These are phyloP conservation scores for Drosophila nigritarsus DNA, from an alignment of 2,888 invertebrate genomes.

Conservation along the genomic window DNA sequence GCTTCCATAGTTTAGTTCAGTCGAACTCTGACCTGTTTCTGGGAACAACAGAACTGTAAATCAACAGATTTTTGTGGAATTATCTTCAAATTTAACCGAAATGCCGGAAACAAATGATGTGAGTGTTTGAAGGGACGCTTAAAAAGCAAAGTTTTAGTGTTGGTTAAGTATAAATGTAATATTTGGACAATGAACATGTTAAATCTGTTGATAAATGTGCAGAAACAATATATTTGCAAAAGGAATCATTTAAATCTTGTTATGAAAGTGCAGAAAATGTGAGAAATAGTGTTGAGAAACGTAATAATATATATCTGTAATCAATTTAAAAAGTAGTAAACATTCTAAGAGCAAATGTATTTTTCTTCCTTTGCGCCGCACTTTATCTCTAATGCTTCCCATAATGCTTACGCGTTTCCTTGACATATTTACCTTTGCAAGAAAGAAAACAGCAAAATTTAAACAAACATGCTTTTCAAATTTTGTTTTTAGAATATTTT, in stretches of 20 bases:
- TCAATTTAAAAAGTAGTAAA: not conserved
- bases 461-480: constrained; percentile 26
- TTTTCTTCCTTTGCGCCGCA: not conserved
- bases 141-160: not conserved
- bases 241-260: not conserved
- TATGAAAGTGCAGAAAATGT: not conserved
- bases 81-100: not conserved
- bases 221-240: not conserved
- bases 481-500: constrained; percentile 23
- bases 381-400: constrained; percentile 3
- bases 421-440: constrained; percentile 69
- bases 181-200: not conserved
- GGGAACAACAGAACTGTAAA: not conserved
- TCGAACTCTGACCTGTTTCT: constrained; percentile 37
- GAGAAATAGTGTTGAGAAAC: not conserved
- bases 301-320: too few relatives aligned
- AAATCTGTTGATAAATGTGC: not conserved
- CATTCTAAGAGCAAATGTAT: not conserved
- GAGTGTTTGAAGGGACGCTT: constrained; percentile 34
- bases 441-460: constrained; percentile 14
- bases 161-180: not conserved
- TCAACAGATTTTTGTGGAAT: constrained; percentile 4
- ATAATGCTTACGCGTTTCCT: constrained; percentile 56
- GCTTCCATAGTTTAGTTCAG: constrained; percentile 48
- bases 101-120: constrained; percentile 71